These are phyloP conservation scores for Melieria omissa DNA, from an alignment of 2,888 invertebrate genomes.

Conservation along the genomic window DNA sequence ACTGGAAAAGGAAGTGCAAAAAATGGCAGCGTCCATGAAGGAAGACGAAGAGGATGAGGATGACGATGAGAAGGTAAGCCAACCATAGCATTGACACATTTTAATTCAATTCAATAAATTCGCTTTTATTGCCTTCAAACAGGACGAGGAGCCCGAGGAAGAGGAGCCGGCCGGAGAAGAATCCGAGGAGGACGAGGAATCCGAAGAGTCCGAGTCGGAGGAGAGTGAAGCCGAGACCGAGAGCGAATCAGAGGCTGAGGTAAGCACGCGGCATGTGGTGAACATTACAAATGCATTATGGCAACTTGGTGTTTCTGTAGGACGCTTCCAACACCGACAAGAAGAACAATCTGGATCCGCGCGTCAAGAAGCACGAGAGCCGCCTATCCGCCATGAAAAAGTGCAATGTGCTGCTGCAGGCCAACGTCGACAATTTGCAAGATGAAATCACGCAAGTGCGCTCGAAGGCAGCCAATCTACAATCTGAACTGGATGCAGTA, in stretches of 20 bases:
- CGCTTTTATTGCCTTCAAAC: no score
- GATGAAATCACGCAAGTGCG: slow-evolving; percentile 87
- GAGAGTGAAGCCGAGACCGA: slow-evolving; percentile 66
- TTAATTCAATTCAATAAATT: not conserved
- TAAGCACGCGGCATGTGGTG: slow-evolving; percentile 52
- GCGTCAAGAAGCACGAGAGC: slow-evolving; percentile 81
- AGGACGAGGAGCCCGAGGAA: slow-evolving; percentile 54
- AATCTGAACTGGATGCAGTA: slow-evolving; percentile 87
- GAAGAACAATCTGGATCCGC: slow-evolving; percentile 73
- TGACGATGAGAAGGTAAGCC: slow-evolving; percentile 67
- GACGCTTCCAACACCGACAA: slow-evolving; percentile 76
- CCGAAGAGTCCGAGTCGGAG: slow-evolving; percentile 76
- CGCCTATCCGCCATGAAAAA: slow-evolving; percentile 84
- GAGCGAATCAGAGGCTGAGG: slow-evolving; percentile 75
- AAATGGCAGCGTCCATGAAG: slow-evolving; percentile 90
- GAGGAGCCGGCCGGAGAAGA: slow-evolving; percentile 66
- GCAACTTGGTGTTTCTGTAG: slow-evolving; percentile 57
- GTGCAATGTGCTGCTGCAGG: slow-evolving; percentile 86
- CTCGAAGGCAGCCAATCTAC: slow-evolving; percentile 79
- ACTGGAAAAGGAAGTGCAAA: slow-evolving; percentile 88
- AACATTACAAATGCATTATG: no score
- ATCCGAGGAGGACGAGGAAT: slow-evolving; percentile 65
- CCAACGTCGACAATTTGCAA: slow-evolving; percentile 87
- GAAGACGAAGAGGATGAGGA: slow-evolving; percentile 79
- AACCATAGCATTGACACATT: not conserved